phyloP scores from a whole-genome alignment of 2,888 invertebrate species.

The Ceriagrion tenellum region DNA sequence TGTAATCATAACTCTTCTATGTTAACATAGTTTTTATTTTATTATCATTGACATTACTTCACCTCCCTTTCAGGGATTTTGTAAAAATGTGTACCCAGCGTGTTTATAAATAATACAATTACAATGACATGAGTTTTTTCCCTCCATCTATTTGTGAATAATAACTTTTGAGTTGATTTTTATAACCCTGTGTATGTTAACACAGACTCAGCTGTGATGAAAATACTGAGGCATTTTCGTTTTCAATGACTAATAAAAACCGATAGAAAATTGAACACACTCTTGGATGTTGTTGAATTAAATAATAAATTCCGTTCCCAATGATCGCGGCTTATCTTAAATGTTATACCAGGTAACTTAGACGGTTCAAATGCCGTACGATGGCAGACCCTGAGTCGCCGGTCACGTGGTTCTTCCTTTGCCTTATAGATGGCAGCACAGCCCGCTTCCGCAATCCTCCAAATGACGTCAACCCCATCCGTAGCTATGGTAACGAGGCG shows the following conservation, averaged over 20 bases:
- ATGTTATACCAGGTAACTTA: too few relatives aligned
- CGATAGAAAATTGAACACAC: not conserved
- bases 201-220: slow-evolving; percentile 64
- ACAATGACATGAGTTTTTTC: slow-evolving; percentile 49
- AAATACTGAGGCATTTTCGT: slow-evolving; percentile 52
- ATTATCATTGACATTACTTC: slow-evolving; percentile 45
- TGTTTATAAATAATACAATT: slow-evolving; percentile 56
- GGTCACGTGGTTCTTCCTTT: not conserved
- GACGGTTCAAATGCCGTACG: not conserved
- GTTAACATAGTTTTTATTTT: slow-evolving; percentile 56
- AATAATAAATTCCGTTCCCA: not conserved
- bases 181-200: slow-evolving; percentile 61
- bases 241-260: slow-evolving; percentile 50
- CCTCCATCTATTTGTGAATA: slow-evolving; percentile 55
- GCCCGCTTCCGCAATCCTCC: slow-evolving; percentile 41
- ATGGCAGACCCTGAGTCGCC: not conserved
- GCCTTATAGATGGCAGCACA: slow-evolving; percentile 48
- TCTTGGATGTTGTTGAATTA: not conserved
- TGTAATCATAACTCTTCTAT: slow-evolving; percentile 43
- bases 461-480: slow-evolving; percentile 48
- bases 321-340: not conserved
- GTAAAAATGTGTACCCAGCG: slow-evolving; percentile 47
- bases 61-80: slow-evolving; percentile 33
- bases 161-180: slow-evolving; percentile 37
- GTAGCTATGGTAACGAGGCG: slow-evolving; percentile 66